Conservation (phyloP, 2,113 vertebrate species). For the Lophius piscatorius region DNA sequence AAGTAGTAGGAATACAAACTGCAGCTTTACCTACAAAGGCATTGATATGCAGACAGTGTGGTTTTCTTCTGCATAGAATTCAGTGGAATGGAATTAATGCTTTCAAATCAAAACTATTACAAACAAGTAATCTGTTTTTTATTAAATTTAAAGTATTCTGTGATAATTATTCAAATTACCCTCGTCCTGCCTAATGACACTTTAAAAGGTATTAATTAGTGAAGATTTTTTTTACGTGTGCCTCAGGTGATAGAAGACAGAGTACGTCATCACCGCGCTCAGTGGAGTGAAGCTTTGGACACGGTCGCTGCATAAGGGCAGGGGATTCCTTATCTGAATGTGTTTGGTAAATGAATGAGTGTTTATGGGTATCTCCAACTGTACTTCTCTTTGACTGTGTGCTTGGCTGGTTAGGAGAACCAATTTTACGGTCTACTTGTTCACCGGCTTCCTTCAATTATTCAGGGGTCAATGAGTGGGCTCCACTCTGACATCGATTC, state of each 20-base stretch:
- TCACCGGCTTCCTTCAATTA: constrained; percentile 71
- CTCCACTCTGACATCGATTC: constrained; percentile 57
- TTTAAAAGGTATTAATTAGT: constrained; percentile 10
- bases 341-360: constrained; percentile 23
- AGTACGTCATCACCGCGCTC: constrained; percentile 21
- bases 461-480: constrained; percentile 50
- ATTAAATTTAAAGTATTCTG: too few relatives aligned
- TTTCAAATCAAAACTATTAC: too few relatives aligned
- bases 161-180: too few relatives aligned
- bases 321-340: constrained; percentile 25
- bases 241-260: constrained; percentile 18
- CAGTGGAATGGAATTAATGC: neutral
- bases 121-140: too few relatives aligned
- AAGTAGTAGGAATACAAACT: too few relatives aligned
- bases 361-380: constrained; percentile 38
- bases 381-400: constrained; percentile 39
- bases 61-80: too few relatives aligned
- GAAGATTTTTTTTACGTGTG: constrained; percentile 2
- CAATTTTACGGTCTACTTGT: constrained; percentile 70
- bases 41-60: too few relatives aligned
- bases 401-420: constrained; percentile 52
- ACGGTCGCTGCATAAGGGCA: constrained; percentile 25
- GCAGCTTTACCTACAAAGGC: too few relatives aligned
- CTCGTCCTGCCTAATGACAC: constrained; percentile 13
- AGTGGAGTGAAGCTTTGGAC: constrained; percentile 45